A percentile compares a stretch with the other conserved stretches of the same genome.
These are phyloP conservation scores for Hiodon tergisus DNA, from an alignment of 2,113 vertebrate species.

Conservation along the genomic window DNA sequence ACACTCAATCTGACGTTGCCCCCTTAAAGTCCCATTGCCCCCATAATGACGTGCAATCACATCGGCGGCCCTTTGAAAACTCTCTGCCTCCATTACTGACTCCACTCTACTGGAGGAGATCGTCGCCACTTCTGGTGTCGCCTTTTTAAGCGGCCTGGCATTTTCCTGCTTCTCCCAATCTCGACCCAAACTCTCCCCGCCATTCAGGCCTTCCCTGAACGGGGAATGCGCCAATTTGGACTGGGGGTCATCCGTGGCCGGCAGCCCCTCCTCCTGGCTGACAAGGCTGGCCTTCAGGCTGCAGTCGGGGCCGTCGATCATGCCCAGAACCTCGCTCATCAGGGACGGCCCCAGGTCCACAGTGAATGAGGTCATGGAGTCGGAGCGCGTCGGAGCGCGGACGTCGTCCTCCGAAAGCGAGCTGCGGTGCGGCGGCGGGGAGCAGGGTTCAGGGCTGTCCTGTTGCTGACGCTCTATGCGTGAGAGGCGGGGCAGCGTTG, in stretches of 20 bases:
- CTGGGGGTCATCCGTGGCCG: conserved; percentile 32
- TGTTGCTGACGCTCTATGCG: conserved; percentile 65
- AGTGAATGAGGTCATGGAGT: conserved; percentile 87
- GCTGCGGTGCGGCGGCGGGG: conserved; percentile 19
- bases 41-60: conserved; percentile 61
- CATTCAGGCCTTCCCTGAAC: conserved; percentile 24
- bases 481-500: conserved; percentile 79
- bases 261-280: conserved; percentile 24
- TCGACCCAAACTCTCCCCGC: conserved; percentile 29
- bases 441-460: conserved; percentile 37
- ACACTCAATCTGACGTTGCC: conserved; percentile 46
- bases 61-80: conserved; percentile 58
- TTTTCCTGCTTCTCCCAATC: conserved; percentile 31
- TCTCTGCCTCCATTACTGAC: conserved; percentile 47
- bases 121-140: conserved; percentile 28
- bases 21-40: conserved; percentile 39
- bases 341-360: conserved; percentile 90
- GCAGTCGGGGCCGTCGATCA: conserved; percentile 72
- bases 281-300: conserved; percentile 29
- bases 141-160: conserved; percentile 9
- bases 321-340: conserved; percentile 80
- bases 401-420: conserved; percentile 33
- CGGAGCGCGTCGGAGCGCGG: conserved; percentile 60
- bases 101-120: conserved; percentile 22
- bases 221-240: conserved; percentile 27